Evolutionary conservation across 2,797 vertebrate genomes (phyloP).

Genomic region (Amniataba percoides): DNA sequence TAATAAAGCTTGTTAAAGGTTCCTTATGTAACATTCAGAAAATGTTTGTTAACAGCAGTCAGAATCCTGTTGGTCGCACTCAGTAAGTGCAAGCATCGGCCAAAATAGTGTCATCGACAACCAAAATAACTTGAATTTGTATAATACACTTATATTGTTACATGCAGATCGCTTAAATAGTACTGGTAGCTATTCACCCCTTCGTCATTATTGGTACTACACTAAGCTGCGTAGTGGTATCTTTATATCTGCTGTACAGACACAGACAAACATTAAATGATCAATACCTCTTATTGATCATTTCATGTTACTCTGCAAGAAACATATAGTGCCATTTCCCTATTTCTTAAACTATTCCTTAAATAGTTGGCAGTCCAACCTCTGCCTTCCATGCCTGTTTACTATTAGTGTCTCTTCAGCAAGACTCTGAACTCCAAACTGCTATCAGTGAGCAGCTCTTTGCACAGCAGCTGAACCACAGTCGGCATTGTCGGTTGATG

Average conservation of each 20-base stretch:
- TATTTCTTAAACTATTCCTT: background rate
- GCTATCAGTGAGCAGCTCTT: background rate
- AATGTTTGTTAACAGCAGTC: too few species aligned
- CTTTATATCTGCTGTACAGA: background rate
- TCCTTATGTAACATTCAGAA: too few species aligned
- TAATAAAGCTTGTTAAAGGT: background rate
- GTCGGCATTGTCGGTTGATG: background rate
- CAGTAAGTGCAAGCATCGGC: too few species aligned
- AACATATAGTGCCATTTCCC: background rate
- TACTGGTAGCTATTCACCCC: background rate
- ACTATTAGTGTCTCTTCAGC: background rate
- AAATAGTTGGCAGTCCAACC: background rate
- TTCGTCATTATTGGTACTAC: slow-evolving; percentile 4
- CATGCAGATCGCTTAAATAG: background rate
- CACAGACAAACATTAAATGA: too few species aligned
- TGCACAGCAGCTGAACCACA: background rate
- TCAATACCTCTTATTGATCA: too few species aligned
- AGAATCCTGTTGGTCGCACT: too few species aligned
- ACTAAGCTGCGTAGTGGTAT: background rate
- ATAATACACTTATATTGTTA: too few species aligned
- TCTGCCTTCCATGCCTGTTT: background rate
- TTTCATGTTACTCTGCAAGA: background rate
- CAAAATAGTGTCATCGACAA: too few species aligned
- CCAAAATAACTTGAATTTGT: too few species aligned
- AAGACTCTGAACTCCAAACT: slow-evolving; percentile 13